Conservation (phyloP, 2,888 invertebrate genomes). For the Nasonia oneida region DNA sequence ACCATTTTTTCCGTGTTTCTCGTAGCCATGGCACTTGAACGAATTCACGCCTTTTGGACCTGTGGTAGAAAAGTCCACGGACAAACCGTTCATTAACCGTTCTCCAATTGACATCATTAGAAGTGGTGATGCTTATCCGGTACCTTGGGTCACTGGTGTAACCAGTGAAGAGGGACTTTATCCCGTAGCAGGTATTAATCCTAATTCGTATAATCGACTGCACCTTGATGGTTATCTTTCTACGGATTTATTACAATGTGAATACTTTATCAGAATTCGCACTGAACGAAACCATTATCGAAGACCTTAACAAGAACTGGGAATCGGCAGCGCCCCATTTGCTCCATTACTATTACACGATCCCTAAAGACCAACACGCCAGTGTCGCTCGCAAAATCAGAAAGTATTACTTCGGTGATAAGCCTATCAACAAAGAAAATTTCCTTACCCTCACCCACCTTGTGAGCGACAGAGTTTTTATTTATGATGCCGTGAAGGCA, state of each 20-base stretch:
- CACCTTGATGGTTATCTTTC: background rate
- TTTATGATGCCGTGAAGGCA: conserved; percentile 82
- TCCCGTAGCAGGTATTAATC: conserved; percentile 83
- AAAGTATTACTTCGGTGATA: conserved; percentile 81
- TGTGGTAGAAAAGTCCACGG: conserved; percentile 82
- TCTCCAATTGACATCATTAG: conserved; percentile 84
- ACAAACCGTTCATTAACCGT: conserved; percentile 84
- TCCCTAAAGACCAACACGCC: conserved; percentile 79
- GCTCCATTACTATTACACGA: conserved; percentile 83
- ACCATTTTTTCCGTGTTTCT: background rate
- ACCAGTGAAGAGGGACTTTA: conserved; percentile 86
- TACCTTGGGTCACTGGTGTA: conserved; percentile 86
- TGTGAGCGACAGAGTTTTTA: conserved; percentile 84
- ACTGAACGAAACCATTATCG: conserved; percentile 78
- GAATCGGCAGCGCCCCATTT: conserved; percentile 83
- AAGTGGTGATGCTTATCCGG: conserved; percentile 82
- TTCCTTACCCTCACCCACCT: conserved; percentile 78
- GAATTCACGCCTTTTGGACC: conserved; percentile 88
- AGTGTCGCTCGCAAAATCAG: conserved; percentile 81
- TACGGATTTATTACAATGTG: background rate
- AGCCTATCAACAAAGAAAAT: conserved; percentile 78
- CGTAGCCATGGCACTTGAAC: conserved; percentile 82
- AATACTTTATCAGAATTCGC: conserved; percentile 43
- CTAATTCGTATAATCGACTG: background rate
- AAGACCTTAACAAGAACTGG: conserved; percentile 82